Evolutionary conservation across 1,140 invertebrate species (phyloP).

Genomic region (Caenorhabditis inopinata): DNA sequence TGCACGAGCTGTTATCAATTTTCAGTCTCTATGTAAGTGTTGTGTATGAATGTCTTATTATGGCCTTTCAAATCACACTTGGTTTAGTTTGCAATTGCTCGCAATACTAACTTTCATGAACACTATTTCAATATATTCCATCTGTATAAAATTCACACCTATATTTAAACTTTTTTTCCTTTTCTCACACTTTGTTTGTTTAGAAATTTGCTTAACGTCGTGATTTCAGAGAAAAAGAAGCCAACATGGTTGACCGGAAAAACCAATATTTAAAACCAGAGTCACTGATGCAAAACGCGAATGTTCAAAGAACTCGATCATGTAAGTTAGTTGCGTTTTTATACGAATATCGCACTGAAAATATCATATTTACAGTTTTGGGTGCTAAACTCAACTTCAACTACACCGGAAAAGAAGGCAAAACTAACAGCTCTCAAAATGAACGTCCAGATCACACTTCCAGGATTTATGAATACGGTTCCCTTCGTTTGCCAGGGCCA

Average conservation of each 20-base stretch:
- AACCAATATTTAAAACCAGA: neutral
- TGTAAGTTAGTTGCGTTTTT: neutral
- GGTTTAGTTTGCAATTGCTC: neutral
- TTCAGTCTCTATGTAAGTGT: neutral
- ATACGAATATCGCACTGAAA: neutral
- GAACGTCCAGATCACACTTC: no score
- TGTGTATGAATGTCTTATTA: neutral
- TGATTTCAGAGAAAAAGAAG: no score
- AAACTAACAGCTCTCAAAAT: neutral
- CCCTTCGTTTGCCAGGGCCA: neutral
- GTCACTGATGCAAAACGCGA: neutral
- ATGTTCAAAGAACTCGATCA: neutral
- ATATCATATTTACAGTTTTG: neutral
- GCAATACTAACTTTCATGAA: no score
- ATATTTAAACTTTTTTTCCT: neutral
- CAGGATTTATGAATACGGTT: neutral
- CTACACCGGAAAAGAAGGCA: neutral
- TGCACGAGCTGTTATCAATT: neutral
- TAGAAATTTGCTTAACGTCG: no score
- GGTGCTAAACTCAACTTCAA: neutral
- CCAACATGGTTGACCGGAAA: neutral
- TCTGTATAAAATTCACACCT: neutral
- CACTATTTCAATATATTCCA: no score
- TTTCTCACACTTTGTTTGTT: neutral
- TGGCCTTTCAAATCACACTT: conserved; percentile 8